phyloP scores from a whole-genome alignment of 2,797 vertebrate species.

The Falco concolor region DNA sequence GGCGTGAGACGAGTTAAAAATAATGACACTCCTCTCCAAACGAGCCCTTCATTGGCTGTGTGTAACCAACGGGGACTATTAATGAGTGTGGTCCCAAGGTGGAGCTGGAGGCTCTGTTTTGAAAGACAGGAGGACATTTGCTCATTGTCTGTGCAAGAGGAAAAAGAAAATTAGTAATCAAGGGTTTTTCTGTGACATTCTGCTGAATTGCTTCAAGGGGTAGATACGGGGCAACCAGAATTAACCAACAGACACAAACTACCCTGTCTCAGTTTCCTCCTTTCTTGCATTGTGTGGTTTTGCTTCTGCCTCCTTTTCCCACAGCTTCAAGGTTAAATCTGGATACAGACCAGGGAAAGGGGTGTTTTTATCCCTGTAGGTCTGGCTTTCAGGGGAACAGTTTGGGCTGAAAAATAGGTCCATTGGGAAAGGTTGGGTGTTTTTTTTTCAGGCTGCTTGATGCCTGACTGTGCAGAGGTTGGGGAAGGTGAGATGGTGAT shows the following conservation, averaged over 20 bases:
- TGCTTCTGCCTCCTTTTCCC: neutral
- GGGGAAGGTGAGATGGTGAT: neutral
- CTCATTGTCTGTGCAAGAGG: no score
- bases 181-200: neutral
- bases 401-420: neutral
- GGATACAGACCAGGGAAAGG: neutral
- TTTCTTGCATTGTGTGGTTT: rapidly evolving
- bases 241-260: neutral
- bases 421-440: neutral
- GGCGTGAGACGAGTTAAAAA: neutral
- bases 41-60: neutral
- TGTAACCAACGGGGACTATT: neutral
- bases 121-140: rapidly evolving
- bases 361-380: no score
- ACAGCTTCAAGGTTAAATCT: neutral
- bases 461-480: neutral
- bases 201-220: neutral
- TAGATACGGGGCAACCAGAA: no score
- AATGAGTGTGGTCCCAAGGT: neutral
- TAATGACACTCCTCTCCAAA: neutral
- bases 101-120: neutral
- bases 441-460: neutral
- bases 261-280: no score
- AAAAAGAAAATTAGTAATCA: neutral
- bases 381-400: neutral